These are phyloP conservation scores for Varroa destructor DNA, from an alignment of 1,140 invertebrate species.

Conservation along the genomic window DNA sequence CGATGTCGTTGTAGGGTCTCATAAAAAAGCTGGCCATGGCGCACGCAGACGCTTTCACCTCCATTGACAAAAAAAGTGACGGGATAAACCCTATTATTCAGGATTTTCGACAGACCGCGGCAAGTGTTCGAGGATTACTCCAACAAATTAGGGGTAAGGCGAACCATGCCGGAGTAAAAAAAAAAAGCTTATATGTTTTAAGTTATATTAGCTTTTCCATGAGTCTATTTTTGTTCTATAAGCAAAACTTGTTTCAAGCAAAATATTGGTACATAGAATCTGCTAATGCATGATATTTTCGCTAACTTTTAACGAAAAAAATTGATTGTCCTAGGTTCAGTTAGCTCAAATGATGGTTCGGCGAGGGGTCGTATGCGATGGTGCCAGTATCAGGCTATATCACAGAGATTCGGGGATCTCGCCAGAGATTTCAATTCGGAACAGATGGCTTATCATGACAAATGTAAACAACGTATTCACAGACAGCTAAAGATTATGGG, in stretches of 20 bases:
- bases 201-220: too few relatives aligned
- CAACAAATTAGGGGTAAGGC: background rate
- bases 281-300: too few relatives aligned
- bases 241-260: too few relatives aligned
- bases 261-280: too few relatives aligned
- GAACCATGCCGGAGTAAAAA: too few relatives aligned
- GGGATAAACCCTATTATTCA: background rate
- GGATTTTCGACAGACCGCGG: slow-evolving; percentile 8
- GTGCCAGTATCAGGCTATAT: background rate
- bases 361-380: slow-evolving; percentile 12
- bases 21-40: background rate
- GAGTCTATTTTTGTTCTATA: too few relatives aligned
- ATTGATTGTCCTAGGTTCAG: background rate
- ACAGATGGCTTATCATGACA: slow-evolving; percentile 6
- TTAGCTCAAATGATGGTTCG: background rate
- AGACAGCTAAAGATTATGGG: slow-evolving; percentile 5
- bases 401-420: background rate
- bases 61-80: background rate
- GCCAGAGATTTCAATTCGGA: slow-evolving; percentile 1
- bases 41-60: background rate
- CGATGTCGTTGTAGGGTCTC: too few relatives aligned
- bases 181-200: too few relatives aligned
- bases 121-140: background rate
- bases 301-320: background rate
- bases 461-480: slow-evolving; percentile 1